Conservation (phyloP, 2,113 vertebrate genomes). For the Heterotilapia buettikoferi region DNA sequence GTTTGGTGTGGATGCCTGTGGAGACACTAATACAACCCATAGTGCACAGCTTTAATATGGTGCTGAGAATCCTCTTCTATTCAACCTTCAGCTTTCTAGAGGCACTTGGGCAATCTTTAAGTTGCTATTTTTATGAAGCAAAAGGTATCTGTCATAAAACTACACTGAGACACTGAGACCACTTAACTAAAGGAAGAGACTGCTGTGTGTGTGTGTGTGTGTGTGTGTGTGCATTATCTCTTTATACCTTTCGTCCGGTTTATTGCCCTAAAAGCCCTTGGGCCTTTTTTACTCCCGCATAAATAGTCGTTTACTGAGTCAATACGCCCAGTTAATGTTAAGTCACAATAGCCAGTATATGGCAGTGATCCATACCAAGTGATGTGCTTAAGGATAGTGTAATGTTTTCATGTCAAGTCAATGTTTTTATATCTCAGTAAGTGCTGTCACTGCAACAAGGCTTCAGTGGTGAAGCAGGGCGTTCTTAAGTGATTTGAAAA, state of each 20-base stretch:
- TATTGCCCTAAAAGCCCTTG: slow-evolving; percentile 18
- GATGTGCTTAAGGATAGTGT: background rate
- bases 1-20: slow-evolving; percentile 35
- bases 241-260: background rate
- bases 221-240: background rate
- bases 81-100: slow-evolving; percentile 35
- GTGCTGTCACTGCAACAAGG: slow-evolving; percentile 8
- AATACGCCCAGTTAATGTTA: slow-evolving; percentile 10
- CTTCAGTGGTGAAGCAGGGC: background rate
- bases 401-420: background rate
- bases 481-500: background rate
- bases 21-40: slow-evolving; percentile 48
- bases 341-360: background rate
- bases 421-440: slow-evolving; percentile 2
- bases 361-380: background rate
- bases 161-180: background rate
- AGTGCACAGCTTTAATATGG: slow-evolving; percentile 26
- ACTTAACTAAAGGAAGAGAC: background rate
- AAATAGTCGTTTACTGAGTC: slow-evolving; percentile 23
- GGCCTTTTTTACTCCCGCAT: background rate
- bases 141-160: background rate
- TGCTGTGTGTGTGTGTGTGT: accelerated
- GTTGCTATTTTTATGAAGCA: background rate
- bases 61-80: slow-evolving; percentile 4
- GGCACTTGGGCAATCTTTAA: background rate